Conservation (phyloP, 2,113 vertebrate species). For the Cyprinodon variegatus region DNA sequence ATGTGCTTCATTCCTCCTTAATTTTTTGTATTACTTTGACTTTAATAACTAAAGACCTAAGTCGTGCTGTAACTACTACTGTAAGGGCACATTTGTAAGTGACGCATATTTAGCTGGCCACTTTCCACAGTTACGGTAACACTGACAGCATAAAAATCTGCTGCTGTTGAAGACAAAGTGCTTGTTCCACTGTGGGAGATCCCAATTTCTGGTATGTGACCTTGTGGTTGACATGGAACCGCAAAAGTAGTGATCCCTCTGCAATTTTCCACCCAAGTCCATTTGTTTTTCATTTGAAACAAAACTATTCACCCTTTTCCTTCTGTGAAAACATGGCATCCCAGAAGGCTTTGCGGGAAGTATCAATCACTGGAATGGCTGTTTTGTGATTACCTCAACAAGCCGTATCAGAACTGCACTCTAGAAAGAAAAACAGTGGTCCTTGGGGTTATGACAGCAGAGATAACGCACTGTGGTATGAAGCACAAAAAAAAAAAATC, state of each 20-base stretch:
- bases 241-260: constrained; percentile 66
- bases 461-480: constrained; percentile 40
- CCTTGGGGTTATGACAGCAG: constrained; percentile 43
- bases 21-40: constrained; percentile 2
- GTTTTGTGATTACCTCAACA: constrained; percentile 64
- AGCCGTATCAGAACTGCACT: constrained; percentile 46
- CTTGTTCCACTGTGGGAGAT: constrained; percentile 60
- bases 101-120: constrained; percentile 53
- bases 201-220: constrained; percentile 74
- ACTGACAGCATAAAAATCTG: constrained; percentile 51
- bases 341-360: constrained; percentile 67
- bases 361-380: constrained; percentile 70
- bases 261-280: constrained; percentile 69
- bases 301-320: constrained; percentile 70
- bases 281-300: constrained; percentile 77
- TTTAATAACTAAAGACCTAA: neutral
- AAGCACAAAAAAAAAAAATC: constrained; percentile 24
- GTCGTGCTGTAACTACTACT: constrained; percentile 19
- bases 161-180: constrained; percentile 52
- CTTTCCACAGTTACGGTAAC: constrained; percentile 55
- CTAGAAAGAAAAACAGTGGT: constrained; percentile 60
- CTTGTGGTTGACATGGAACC: constrained; percentile 73
- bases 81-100: constrained; percentile 26
- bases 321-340: constrained; percentile 76
- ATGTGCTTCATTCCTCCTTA: neutral